A percentile compares a stretch with the other conserved stretches of the same genome.
Evolutionary conservation across 2,888 invertebrate genomes (phyloP).

Genomic region (Latrodectus hesperus): DNA sequence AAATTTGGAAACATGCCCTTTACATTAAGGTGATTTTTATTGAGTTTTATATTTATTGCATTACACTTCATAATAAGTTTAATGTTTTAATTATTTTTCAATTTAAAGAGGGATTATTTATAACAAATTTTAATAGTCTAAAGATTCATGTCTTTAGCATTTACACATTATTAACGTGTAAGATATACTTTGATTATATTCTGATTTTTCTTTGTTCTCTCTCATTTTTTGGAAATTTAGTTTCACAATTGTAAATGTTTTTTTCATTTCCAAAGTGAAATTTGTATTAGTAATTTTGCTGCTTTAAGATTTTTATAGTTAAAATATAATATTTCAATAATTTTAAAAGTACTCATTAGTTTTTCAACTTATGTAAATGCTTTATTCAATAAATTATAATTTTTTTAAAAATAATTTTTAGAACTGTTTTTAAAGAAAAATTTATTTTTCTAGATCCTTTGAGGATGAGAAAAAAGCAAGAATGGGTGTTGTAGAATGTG

Average conservation of each 20-base stretch:
- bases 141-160: too few relatives aligned
- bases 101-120: too few relatives aligned
- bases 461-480: constrained; percentile 98
- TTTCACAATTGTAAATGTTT: too few relatives aligned
- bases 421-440: not conserved
- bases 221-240: too few relatives aligned
- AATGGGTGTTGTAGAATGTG: constrained; percentile 98
- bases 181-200: too few relatives aligned
- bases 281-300: not conserved
- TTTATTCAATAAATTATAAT: not conserved
- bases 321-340: not conserved
- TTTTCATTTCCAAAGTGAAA: not conserved
- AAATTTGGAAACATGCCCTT: constrained; percentile 98
- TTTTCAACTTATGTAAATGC: not conserved
- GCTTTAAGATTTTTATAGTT: not conserved
- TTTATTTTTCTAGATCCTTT: constrained; percentile 80
- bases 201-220: too few relatives aligned
- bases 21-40: constrained; percentile 81
- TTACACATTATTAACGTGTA: too few relatives aligned
- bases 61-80: not conserved
- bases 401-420: not conserved
- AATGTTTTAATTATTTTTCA: not conserved
- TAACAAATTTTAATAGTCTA: too few relatives aligned
- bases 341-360: not conserved
- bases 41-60: not conserved